A percentile compares a stretch with the other conserved stretches of the same genome.
Evolutionary conservation across 2,888 invertebrate genomes (phyloP).

Genomic region (Aradus depressus): DNA sequence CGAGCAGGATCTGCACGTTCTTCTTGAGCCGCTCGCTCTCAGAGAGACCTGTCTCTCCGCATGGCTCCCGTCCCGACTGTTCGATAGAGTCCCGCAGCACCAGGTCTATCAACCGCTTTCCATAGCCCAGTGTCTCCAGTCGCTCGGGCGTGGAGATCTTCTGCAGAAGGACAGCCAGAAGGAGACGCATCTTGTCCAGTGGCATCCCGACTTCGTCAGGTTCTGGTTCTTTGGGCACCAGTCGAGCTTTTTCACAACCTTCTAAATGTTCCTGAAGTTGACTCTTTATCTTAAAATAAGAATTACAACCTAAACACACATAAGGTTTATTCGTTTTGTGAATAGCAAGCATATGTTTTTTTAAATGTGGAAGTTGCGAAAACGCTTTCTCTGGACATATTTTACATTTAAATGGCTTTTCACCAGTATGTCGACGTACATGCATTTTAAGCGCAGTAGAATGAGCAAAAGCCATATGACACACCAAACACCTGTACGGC

Average conservation of each 20-base stretch:
- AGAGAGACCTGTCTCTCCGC: constrained; percentile 45
- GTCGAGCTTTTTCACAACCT: constrained; percentile 10
- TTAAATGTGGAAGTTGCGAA: constrained; percentile 73
- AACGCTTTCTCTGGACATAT: constrained; percentile 50
- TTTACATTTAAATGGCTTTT: constrained; percentile 58
- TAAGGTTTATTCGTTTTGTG: constrained; percentile 70
- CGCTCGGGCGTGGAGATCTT: constrained; percentile 72
- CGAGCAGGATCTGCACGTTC: constrained; percentile 65
- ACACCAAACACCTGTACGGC: constrained; percentile 72
- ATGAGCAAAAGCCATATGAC: constrained; percentile 67
- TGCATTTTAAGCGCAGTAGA: constrained; percentile 76
- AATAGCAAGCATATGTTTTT: constrained; percentile 77
- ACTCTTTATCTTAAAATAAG: constrained; percentile 63
- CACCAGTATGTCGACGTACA: constrained; percentile 71
- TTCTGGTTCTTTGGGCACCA: constrained; percentile 18
- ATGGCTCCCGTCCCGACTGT: constrained; percentile 57
- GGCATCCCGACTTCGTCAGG: constrained; percentile 45
- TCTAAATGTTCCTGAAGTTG: constrained; percentile 52
- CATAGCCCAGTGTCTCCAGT: constrained; percentile 64
- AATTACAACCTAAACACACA: constrained; percentile 58
- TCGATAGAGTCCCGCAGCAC: constrained; percentile 66
- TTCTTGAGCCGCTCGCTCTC: constrained; percentile 54
- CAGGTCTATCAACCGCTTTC: constrained; percentile 64
- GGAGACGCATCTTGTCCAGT: constrained; percentile 62
- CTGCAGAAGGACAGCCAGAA: constrained; percentile 67